Base-by-base conservation (phyloP, 1,140 invertebrate genomes). In the Pogonomyrmex barbatus region DNA sequence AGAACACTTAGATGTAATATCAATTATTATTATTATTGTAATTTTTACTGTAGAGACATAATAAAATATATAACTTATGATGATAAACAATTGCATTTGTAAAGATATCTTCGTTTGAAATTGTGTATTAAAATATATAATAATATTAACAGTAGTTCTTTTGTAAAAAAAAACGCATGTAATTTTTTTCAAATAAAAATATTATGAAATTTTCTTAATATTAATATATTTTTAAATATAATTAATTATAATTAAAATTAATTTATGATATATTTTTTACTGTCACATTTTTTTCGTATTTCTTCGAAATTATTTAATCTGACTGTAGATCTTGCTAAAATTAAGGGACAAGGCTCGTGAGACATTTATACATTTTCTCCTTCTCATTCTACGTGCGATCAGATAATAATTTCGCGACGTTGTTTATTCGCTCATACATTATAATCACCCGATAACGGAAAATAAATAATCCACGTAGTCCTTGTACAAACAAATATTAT, bases 261-360 rank as follows among this genome's bases (percentile, higher is more conserved):
- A 24, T 65, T 65, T 4, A 9, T 65, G 17, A 2, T 39, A 2
- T 39, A 39, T 39, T 65, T 39, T 65, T 65, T 65, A 42, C 17
- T 62, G 5, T 0, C 14, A 42, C 10, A 42, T 42, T 42, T 65
- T 65, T 17, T 24, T 68, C n/a, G 30, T 30, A 63, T 42, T 63
- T 52, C 24, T 39, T n/a, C 45, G 58, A 47, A 24, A 39, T 83
- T n/a, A 47, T 45, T 24, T 36, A 56, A 81, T 70, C 50, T 45
- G 58, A 47, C 24, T 10, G 14, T 36, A 50, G 39, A 56, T 58
- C 24, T 24, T 24, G 39, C 17, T 10, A 45, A 52, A 8, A 52
- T 24, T 60, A n/a, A 58, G 2, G 2, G 39, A 24, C 14, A n/a
- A 60, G 14, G n/a, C 5, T n/a, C 33, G 33, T 50, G 24, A 36